These are phyloP conservation scores for Sprattus sprattus DNA, from an alignment of 2,113 vertebrate genomes.

Conservation along the genomic window DNA sequence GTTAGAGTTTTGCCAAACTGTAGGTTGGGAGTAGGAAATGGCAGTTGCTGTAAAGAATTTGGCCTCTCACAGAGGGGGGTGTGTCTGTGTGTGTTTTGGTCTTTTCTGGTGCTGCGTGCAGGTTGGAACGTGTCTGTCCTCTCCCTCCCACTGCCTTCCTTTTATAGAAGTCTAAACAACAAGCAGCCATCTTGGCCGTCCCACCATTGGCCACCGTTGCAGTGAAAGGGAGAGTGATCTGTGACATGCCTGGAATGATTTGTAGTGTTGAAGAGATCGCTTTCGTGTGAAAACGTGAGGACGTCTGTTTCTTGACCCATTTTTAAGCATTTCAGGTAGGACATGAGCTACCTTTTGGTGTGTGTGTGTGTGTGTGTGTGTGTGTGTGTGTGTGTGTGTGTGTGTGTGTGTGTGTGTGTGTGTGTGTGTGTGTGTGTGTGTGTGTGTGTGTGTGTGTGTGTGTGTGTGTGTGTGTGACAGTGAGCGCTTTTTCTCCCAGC, in stretches of 20 bases:
- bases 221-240: background rate
- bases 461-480: background rate
- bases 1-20: background rate
- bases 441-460: slow-evolving; percentile 6
- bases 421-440: background rate
- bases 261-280: background rate
- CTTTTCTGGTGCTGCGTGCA: background rate
- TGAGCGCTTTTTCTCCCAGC: no score
- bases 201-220: background rate
- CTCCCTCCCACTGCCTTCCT: background rate
- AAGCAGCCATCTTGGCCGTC: no score
- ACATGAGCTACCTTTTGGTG: background rate
- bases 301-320: background rate
- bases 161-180: background rate
- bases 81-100: background rate
- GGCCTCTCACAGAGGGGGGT: background rate
- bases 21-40: background rate
- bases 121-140: background rate
- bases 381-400: no score
- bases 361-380: background rate
- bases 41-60: background rate
- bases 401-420: no score
- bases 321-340: background rate
- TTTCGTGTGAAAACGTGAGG: background rate
- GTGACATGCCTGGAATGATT: background rate